Evolutionary conservation across 1,140 invertebrate genomes (phyloP), one percentile per base, ranked within the genome.

Genomic region (Telenomus remus): DNA sequence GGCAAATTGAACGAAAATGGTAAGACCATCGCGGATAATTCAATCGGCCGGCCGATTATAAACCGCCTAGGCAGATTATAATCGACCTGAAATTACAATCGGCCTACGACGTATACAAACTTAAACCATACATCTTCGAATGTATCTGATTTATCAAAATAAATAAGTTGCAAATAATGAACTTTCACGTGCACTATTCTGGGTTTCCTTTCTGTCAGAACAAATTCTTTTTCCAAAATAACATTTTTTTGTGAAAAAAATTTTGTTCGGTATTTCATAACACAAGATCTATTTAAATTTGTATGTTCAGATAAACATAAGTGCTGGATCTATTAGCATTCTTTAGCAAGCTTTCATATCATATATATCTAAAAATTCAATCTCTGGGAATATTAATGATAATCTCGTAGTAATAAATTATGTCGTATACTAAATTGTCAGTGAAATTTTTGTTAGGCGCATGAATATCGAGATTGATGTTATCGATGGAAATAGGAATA

Each of bases 241-340:
- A 39, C 37, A 39, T 39, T 39, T 39, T 39, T 39, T 4, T 9
- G 37, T 39, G 9, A 11, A 39, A 39, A 39, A 39, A n/a, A 11
- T 39, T 39, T 39, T 39, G n/a, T 27, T 27, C 19, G 6, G 19
- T 27, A 27, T 27, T 6, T 27, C 19, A 27, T 27, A 27, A 27
- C 19, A 27, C 19, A 27, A 3, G 2, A 27, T 44, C 53, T 53
- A 13, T 39, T 4, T 4, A 39, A n/a, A 43, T 15, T 55, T 7
- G 3, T 42, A 39, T 42, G 14, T 13, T 37, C 50, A 53, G 10
- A 37, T 14, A 37, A 35, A 35, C 10, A 33, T 4, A 27, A 63
- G 78, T 82, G 80, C 78, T 81, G 61, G 69, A 70, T 68, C 71
- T 82, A 81, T 81, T 80, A 81, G 72, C 81, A 81, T 84, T 84